Percentiles rank a stretch among this genome's conserved stretches.
phyloP scores from a whole-genome alignment of 2,888 invertebrate genomes.

The Polylopha cassiicola region DNA sequence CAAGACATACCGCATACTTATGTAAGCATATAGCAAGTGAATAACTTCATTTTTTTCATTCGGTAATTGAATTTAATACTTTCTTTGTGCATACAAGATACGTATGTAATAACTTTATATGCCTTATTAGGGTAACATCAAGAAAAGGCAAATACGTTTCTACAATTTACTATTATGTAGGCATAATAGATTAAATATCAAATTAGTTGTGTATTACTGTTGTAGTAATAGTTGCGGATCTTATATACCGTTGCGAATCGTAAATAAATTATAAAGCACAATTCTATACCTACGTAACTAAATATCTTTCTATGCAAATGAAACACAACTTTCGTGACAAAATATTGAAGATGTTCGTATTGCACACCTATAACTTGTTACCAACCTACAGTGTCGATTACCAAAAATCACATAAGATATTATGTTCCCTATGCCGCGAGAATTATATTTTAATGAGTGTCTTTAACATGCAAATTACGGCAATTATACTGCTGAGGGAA shows the following conservation, averaged over 20 bases:
- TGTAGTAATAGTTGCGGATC: slow-evolving; percentile 2
- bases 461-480: slow-evolving; percentile 22
- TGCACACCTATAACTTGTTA: slow-evolving; percentile 11
- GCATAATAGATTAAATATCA: too few relatives aligned
- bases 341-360: slow-evolving; percentile 8
- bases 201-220: slow-evolving; percentile 11
- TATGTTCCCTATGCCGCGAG: slow-evolving; percentile 8
- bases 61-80: too few relatives aligned
- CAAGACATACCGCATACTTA: too few relatives aligned
- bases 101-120: too few relatives aligned
- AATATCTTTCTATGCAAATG: slow-evolving; percentile 6
- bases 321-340: slow-evolving; percentile 9
- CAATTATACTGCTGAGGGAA: slow-evolving; percentile 16
- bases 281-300: too few relatives aligned
- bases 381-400: slow-evolving; percentile 8
- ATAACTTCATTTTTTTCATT: too few relatives aligned
- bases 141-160: slow-evolving; percentile 1
- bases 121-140: too few relatives aligned
- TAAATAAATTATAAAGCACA: too few relatives aligned
- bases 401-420: slow-evolving; percentile 16
- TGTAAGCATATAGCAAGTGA: too few relatives aligned
- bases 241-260: not conserved
- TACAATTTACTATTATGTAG: not conserved
- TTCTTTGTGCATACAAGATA: too few relatives aligned
- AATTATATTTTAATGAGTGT: slow-evolving; percentile 19